A percentile compares a stretch with the other conserved stretches of the same genome.
These are phyloP conservation scores for Chromis chromis DNA, from an alignment of 2,797 vertebrate genomes.

Conservation along the genomic window DNA sequence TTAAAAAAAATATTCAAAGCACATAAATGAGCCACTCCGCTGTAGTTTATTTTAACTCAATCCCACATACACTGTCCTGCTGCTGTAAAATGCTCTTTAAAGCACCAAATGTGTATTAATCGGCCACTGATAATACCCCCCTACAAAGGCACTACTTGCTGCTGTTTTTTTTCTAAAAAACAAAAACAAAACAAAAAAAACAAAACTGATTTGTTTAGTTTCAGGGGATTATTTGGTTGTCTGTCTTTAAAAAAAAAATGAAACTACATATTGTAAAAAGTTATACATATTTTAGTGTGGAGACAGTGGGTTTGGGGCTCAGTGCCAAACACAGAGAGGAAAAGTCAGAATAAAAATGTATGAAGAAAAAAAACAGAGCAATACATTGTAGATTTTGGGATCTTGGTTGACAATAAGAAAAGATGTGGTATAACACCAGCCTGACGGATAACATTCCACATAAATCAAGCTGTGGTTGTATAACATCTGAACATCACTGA, in stretches of 20 bases:
- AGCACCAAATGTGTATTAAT: slow-evolving; percentile 15
- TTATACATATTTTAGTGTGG: too few relatives aligned
- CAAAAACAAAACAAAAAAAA: too few relatives aligned
- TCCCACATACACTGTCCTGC: background rate
- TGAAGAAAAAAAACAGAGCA: background rate
- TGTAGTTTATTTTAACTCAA: slow-evolving; percentile 9
- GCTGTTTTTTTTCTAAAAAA: too few relatives aligned
- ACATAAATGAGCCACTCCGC: background rate
- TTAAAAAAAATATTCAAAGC: background rate
- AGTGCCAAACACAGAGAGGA: too few relatives aligned
- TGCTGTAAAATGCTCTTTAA: slow-evolving; percentile 2
- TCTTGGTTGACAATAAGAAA: background rate
- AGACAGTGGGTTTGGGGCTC: too few relatives aligned
- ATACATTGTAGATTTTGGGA: background rate
- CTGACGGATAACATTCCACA: background rate
- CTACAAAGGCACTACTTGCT: background rate
- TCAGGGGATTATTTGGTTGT: too few relatives aligned
- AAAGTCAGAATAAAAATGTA: too few relatives aligned
- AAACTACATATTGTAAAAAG: too few relatives aligned
- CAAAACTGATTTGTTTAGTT: too few relatives aligned
- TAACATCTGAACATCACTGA: background rate
- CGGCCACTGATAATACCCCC: background rate
- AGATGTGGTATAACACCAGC: background rate
- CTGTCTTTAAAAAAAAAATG: too few relatives aligned
- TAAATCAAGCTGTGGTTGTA: background rate